Evolutionary conservation across 2,113 vertebrate species (phyloP).

Genomic region (Asarcornis scutulata): DNA sequence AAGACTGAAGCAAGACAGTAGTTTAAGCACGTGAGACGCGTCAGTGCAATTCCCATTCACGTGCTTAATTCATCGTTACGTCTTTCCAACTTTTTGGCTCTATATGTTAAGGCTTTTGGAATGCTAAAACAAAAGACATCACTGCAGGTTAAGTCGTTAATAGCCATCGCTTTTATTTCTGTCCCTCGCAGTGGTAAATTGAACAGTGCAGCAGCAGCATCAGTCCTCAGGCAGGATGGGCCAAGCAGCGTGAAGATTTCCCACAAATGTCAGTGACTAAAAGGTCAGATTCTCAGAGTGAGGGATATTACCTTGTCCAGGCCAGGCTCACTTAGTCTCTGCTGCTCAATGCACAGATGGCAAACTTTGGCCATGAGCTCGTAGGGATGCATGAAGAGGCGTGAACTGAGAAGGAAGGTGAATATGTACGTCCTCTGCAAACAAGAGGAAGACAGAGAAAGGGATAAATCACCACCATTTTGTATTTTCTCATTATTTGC

Average conservation of each 20-base stretch:
- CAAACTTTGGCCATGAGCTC: slow-evolving; percentile 93
- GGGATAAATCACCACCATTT: neutral
- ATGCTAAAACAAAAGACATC: neutral
- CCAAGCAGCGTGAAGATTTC: neutral
- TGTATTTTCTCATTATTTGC: neutral
- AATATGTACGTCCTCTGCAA: slow-evolving; percentile 93
- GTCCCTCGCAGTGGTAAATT: neutral
- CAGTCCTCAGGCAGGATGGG: neutral
- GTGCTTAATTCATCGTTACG: fast-evolving
- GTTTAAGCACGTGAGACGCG: fast-evolving
- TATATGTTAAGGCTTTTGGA: fast-evolving
- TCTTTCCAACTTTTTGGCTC: neutral
- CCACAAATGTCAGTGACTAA: neutral
- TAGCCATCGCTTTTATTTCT: neutral
- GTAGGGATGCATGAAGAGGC: slow-evolving; percentile 89
- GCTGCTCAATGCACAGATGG: slow-evolving; percentile 87
- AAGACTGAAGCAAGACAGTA: neutral
- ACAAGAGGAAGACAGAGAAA: neutral
- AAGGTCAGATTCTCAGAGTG: neutral
- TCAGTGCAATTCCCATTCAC: neutral
- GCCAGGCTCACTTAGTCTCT: slow-evolving; percentile 81
- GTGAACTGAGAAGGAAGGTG: slow-evolving; percentile 94
- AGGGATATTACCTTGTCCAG: slow-evolving; percentile 84
- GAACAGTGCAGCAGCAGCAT: neutral
- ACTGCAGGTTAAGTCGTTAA: neutral